Base-by-base conservation (phyloP, 30 jellyfish, hydroid and myxozoan genomes). In the Hydra vulgaris region DNA sequence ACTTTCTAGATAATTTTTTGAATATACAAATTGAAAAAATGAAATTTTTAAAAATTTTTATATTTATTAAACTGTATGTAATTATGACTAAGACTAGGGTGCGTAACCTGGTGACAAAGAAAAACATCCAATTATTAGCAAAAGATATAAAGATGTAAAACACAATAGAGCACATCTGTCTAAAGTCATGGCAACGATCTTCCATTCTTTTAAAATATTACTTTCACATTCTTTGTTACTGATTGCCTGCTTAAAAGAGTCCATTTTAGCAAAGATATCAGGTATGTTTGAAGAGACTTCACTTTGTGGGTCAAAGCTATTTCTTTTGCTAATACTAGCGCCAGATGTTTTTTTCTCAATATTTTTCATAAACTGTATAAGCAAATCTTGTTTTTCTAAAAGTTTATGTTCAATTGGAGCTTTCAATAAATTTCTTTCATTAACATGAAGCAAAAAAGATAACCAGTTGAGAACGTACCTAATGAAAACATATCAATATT, bases 141-240 rank as follows among this genome's bases (percentile, higher is more conserved):
- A n/a, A 23, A 79, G 23, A 26, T 80, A 85, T 84, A 79, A 20
- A 1, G 61, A 76, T 18, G 84, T 23, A 74, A 88, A 88, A 15
- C 40, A 20, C 25, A 74, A 72, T 18, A 88, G 83, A 18, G 84
- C 79, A 67, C 88, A 83, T 18, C 72, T 53, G 76, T 88, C 96
- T 71, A 88, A 80, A 1, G 96, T 88, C 89, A 82, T 88, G 0
- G 96, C 96, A 66, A 83, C 96, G 27, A 83, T 88, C 55, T 92
- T 61, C 96, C 96, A 88, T 69, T 88, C 94, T 21, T 81, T 88
- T 25, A 73, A 79, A 5, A 74, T 73, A 25, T 71, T 72, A 23
- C 53, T 66, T 71, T 88, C 94, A 4, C 74, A 87, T 3, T 88
- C 96, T 23, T 82, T 94, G 5, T 82, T 23, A 55, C 78, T 72